Base-by-base conservation (phyloP, 2,888 invertebrate species). In the Trissoscelio sp. region DNA sequence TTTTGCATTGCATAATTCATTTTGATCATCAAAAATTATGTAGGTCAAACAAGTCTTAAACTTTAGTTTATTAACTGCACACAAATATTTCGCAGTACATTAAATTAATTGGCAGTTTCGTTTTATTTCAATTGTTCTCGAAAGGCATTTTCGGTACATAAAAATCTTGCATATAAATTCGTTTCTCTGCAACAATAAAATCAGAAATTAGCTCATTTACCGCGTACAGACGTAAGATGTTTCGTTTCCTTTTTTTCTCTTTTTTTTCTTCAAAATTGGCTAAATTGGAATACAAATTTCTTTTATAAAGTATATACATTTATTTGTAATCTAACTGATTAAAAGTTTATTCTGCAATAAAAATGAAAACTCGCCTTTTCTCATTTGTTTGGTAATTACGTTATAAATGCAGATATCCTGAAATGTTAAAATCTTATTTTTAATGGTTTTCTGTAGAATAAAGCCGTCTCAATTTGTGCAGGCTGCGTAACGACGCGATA, bases 351-450 rank as follows among this genome's bases (percentile, higher is more conserved):
- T 55, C 18, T 16, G 53, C 53, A 55, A 34, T 55, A 31, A 55
- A 55, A 16, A 34, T 16, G 12, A 55, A 24, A 55, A 51, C 28
- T 34, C 53, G 9, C n/a, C 20, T 48, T 48, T 48, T 48, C 44
- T 16, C 44, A 28, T 55, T 55, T 55, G 24, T 60, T 60, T 22
- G 51, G n/a, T 51, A n/a, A 51, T 51, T 6, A 16, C 14, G 42
- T 60, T 42, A 60, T 24, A 39, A 60, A 60, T 42, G 22, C 14
- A 28, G 42, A 24, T 60, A 60, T 28, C 24, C 37, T 20, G 14
- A 60, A 60, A 42, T 42, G 22, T 16, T 60, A 9, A 60, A 42
- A 42, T 42, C 42, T 60, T 42, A 60, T 60, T 60, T 60, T 60
- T 60, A 60, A 60, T 60, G 42, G 22, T n/a, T 60, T 60, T 24